phyloP scores from a whole-genome alignment of 2,888 invertebrate genomes.

The Caenorhabditis plicata region DNA sequence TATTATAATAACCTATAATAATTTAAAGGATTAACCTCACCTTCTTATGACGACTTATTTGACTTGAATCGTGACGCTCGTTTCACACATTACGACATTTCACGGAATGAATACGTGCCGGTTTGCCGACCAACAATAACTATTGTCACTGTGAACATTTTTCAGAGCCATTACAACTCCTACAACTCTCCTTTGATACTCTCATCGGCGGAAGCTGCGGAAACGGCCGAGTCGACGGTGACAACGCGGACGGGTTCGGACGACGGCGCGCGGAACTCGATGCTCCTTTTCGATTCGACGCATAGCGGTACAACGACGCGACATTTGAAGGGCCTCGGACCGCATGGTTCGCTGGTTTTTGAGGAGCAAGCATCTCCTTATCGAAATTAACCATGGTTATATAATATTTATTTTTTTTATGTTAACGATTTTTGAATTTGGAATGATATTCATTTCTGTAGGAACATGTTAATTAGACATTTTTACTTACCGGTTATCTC shows the following conservation, averaged over 20 bases:
- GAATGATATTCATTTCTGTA: too few relatives aligned
- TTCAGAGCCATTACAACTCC: constrained; percentile 36
- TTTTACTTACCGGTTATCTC: too few relatives aligned
- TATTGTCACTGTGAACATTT: neutral
- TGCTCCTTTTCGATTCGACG: constrained; percentile 27
- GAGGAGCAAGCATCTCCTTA: too few relatives aligned
- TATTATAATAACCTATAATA: too few relatives aligned
- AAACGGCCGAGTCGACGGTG: constrained; percentile 50
- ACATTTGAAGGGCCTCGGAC: constrained; percentile 43
- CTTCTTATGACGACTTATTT: constrained; percentile 55
- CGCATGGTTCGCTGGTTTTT: constrained; percentile 42
- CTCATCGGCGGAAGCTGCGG: constrained; percentile 31
- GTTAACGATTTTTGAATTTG: too few relatives aligned
- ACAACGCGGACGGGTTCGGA: constrained; percentile 45
- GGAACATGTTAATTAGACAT: too few relatives aligned
- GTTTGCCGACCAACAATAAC: constrained; percentile 3
- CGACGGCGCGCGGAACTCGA: constrained; percentile 24
- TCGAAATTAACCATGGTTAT: too few relatives aligned
- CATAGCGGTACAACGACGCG: constrained; percentile 29
- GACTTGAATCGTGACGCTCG: constrained; percentile 39
- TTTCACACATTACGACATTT: constrained; percentile 30
- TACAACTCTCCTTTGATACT: constrained; percentile 47
- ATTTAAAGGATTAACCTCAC: constrained; percentile 51
- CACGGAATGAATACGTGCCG: constrained; percentile 30
- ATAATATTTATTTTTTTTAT: too few relatives aligned